These are phyloP conservation scores for Epirrhoe alternata DNA, from an alignment of 2,888 invertebrate species.

Conservation along the genomic window DNA sequence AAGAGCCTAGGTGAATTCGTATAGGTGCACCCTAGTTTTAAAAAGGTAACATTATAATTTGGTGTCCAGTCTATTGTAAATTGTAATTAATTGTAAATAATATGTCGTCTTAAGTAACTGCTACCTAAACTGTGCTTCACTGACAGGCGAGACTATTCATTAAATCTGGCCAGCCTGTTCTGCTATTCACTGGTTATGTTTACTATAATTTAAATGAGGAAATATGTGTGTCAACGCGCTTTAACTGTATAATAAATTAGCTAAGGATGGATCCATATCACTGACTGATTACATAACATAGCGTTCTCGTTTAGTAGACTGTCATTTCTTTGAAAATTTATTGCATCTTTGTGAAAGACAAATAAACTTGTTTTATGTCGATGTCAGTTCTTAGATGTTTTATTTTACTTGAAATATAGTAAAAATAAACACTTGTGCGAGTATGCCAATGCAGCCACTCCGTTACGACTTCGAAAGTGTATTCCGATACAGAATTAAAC, in stretches of 20 bases:
- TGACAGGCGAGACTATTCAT: slow-evolving; percentile 38
- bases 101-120: slow-evolving; percentile 5
- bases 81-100: background rate
- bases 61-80: background rate
- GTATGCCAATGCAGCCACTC: background rate
- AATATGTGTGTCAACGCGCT: slow-evolving; percentile 35
- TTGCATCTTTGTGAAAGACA: background rate
- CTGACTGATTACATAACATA: slow-evolving; percentile 13
- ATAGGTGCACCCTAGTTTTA: background rate
- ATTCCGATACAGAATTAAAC: slow-evolving; percentile 37
- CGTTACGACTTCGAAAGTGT: slow-evolving; percentile 19
- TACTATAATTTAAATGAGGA: slow-evolving; percentile 36
- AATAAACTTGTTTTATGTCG: background rate
- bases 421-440: background rate
- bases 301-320: slow-evolving; percentile 14
- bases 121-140: slow-evolving; percentile 13
- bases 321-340: slow-evolving; percentile 7
- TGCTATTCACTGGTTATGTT: slow-evolving; percentile 34
- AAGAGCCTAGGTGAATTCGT: background rate
- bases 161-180: slow-evolving; percentile 32
- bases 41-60: background rate
- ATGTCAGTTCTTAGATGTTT: background rate
- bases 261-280: slow-evolving; percentile 20
- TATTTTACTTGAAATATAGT: background rate
- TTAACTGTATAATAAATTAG: slow-evolving; percentile 31